phyloP scores from a whole-genome alignment of 2,888 invertebrate species.

The Physocephala rufipes region DNA sequence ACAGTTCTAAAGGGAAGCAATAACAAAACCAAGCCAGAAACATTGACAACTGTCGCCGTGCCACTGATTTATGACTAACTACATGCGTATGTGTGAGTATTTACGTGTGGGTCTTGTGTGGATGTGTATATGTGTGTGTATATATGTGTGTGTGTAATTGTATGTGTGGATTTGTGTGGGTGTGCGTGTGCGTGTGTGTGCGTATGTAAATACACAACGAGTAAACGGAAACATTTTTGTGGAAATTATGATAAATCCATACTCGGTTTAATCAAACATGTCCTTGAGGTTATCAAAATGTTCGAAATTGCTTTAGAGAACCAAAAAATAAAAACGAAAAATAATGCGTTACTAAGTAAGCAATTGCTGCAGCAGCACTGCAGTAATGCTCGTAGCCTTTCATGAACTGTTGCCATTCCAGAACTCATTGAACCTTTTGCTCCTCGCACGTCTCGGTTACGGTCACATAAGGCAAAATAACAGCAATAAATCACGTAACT shows the following conservation, averaged over 20 bases:
- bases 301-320: neutral
- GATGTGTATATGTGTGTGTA: too few relatives aligned
- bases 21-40: too few relatives aligned
- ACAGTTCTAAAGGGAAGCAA: too few relatives aligned
- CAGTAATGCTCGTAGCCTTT: neutral
- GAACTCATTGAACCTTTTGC: neutral
- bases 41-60: neutral
- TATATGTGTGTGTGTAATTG: too few relatives aligned
- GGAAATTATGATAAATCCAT: too few relatives aligned
- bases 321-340: neutral
- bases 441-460: neutral
- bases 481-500: slow-evolving; percentile 26
- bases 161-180: neutral
- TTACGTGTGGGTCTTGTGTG: too few relatives aligned
- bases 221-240: too few relatives aligned
- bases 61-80: slow-evolving; percentile 16
- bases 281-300: neutral
- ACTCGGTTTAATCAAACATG: neutral
- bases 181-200: slow-evolving; percentile 5
- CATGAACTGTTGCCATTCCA: neutral
- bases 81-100: too few relatives aligned
- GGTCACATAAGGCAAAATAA: neutral
- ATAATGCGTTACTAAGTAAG: neutral
- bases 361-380: slow-evolving; percentile 9
- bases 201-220: neutral